phyloP scores from a whole-genome alignment of 2,113 vertebrate species.

The Thamnaconus septentrionalis region DNA sequence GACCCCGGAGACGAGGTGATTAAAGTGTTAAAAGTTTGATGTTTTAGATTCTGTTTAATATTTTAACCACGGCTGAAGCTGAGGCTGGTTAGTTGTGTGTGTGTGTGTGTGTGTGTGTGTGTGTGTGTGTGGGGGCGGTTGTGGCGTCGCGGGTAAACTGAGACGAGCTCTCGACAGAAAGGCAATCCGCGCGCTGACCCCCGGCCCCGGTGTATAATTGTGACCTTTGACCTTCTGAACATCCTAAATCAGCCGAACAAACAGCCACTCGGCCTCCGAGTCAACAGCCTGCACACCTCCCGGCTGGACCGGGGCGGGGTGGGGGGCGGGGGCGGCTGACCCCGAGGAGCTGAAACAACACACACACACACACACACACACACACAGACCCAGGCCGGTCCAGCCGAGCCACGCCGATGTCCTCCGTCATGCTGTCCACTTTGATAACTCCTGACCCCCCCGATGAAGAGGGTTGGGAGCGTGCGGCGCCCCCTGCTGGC shows the following conservation, averaged over 20 bases:
- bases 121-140: constrained; percentile 16
- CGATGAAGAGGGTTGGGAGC: constrained; percentile 25
- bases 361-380: too few relatives aligned
- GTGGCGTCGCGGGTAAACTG: constrained; percentile 55
- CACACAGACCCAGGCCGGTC: neutral
- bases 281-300: constrained; percentile 41
- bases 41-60: too few relatives aligned
- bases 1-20: too few relatives aligned
- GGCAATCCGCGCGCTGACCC: constrained; percentile 61
- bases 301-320: neutral
- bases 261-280: constrained; percentile 48
- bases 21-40: too few relatives aligned
- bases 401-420: neutral
- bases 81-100: neutral
- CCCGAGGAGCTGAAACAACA: too few relatives aligned
- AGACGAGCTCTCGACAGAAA: constrained; percentile 56
- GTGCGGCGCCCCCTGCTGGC: constrained; percentile 9
- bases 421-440: neutral
- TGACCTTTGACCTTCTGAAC: constrained; percentile 62
- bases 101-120: constrained; percentile 13
- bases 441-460: constrained; percentile 1
- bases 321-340: too few relatives aligned
- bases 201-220: constrained; percentile 62
- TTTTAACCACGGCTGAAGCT: too few relatives aligned
- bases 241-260: constrained; percentile 71